phyloP scores from a whole-genome alignment of 2,888 invertebrate species.

The Lissonota sp. region DNA sequence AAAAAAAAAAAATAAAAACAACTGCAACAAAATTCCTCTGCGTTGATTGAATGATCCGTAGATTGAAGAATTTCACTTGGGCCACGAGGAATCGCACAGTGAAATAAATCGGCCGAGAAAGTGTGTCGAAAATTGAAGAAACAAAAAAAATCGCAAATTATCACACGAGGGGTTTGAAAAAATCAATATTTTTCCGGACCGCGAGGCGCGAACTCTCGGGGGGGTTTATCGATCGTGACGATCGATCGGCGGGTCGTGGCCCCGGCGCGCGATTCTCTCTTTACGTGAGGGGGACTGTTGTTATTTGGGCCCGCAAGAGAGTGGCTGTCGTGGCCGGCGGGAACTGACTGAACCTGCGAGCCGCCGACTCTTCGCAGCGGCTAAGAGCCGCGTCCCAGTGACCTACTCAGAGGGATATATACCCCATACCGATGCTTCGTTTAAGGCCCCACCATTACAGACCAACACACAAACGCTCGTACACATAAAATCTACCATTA shows the following conservation, averaged over 20 bases:
- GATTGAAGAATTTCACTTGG: constrained; percentile 37
- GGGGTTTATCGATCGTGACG: constrained; percentile 1
- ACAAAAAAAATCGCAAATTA: not conserved
- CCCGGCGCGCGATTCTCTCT: constrained; percentile 50
- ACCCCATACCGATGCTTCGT: constrained; percentile 72
- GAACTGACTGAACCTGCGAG: constrained; percentile 82
- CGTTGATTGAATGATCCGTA: constrained; percentile 33
- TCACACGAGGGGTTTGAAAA: not conserved
- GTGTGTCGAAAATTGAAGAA: constrained; percentile 7
- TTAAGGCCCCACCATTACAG: constrained; percentile 66
- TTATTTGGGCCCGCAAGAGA: constrained; percentile 75
- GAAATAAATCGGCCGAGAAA: not conserved
- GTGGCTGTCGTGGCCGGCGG: constrained; percentile 81
- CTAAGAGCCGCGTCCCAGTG: constrained; percentile 82
- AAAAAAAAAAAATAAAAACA: constrained; percentile 38
- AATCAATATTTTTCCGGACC: constrained; percentile 56
- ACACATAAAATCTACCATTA: constrained; percentile 15
- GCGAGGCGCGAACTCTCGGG: constrained; percentile 55
- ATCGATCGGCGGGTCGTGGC: constrained; percentile 69
- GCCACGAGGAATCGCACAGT: not conserved
- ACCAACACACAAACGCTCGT: constrained; percentile 43
- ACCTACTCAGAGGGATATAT: constrained; percentile 80
- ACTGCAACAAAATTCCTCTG: constrained; percentile 12
- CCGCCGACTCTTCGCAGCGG: constrained; percentile 78
- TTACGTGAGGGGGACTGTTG: constrained; percentile 50